A percentile compares a stretch with the other conserved stretches of the same genome.
Evolutionary conservation across 2,113 vertebrate genomes (phyloP).

Genomic region (Ginglymostoma cirratum): DNA sequence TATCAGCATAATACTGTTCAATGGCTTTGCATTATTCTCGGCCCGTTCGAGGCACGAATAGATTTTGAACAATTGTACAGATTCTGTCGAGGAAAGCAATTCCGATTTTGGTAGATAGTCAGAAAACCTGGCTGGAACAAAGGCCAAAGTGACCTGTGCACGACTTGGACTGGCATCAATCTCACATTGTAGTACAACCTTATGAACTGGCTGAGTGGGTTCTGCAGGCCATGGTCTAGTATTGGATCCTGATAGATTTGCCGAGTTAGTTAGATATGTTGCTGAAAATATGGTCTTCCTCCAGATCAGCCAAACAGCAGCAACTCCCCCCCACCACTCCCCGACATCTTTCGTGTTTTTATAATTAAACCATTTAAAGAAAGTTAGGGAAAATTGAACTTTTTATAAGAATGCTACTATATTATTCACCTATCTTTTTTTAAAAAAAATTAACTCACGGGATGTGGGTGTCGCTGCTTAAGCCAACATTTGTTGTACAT

Average conservation of each 20-base stretch:
- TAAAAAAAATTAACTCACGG: too few species aligned
- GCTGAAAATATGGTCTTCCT: too few species aligned
- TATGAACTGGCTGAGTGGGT: neutral
- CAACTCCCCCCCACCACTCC: too few species aligned
- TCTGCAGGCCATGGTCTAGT: neutral
- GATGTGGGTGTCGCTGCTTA: too few species aligned
- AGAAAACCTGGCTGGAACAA: neutral
- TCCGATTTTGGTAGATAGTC: neutral
- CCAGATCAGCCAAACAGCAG: too few species aligned
- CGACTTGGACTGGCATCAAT: neutral
- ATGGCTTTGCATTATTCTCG: neutral
- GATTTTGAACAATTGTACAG: neutral
- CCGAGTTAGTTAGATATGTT: neutral
- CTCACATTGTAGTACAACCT: neutral
- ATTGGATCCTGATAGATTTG: neutral
- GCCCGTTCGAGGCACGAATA: neutral
- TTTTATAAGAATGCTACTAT: neutral
- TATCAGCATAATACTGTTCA: too few species aligned
- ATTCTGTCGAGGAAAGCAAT: neutral
- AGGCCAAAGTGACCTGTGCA: neutral
- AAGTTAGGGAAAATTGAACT: neutral
- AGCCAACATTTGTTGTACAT: too few species aligned
- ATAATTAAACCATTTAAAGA: neutral
- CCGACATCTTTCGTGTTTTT: neutral
- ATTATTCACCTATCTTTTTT: too few species aligned